Evolutionary conservation across 1,140 invertebrate genomes (phyloP).

Genomic region (Drosophila lacertosa): DNA sequence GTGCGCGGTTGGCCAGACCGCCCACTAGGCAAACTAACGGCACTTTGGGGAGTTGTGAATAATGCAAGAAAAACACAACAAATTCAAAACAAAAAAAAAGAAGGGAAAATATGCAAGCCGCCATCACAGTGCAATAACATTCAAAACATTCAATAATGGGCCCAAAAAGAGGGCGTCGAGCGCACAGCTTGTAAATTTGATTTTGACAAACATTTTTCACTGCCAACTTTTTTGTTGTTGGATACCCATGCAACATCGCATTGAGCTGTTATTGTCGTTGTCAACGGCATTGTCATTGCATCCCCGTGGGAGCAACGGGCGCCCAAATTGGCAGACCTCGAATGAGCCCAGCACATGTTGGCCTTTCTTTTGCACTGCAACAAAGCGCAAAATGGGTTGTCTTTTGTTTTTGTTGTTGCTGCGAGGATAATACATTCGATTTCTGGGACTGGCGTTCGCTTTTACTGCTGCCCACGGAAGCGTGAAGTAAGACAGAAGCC

Average conservation of each 20-base stretch:
- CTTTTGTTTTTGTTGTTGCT: conserved; percentile 49
- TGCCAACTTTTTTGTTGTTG: conserved; percentile 43
- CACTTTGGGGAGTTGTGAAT: conserved; percentile 43
- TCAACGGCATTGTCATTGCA: conserved; percentile 61
- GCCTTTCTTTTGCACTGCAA: conserved; percentile 36
- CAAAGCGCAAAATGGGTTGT: conserved; percentile 55
- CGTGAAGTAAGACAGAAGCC: conserved; percentile 65
- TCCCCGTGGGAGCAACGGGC: conserved; percentile 70
- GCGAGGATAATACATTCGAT: conserved; percentile 75
- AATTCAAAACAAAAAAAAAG: conserved; percentile 12
- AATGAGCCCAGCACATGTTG: conserved; percentile 55
- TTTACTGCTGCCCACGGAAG: conserved; percentile 59
- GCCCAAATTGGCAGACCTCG: conserved; percentile 48
- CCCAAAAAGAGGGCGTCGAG: conserved; percentile 15
- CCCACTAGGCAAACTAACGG: conserved; percentile 40
- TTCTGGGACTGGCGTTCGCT: conserved; percentile 53
- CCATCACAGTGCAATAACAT: conserved; percentile 68
- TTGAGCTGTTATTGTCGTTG: conserved; percentile 54
- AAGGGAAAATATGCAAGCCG: conserved; percentile 29
- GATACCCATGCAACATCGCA: conserved; percentile 27
- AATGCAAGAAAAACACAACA: conserved; percentile 2
- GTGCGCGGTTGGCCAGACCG: conserved; percentile 24
- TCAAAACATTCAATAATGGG: conserved; percentile 60
- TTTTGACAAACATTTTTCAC: conserved; percentile 68
- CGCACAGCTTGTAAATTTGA: conserved; percentile 59